Base-by-base conservation (phyloP, 2,113 vertebrate species). In the Dromaius novaehollandiae region DNA sequence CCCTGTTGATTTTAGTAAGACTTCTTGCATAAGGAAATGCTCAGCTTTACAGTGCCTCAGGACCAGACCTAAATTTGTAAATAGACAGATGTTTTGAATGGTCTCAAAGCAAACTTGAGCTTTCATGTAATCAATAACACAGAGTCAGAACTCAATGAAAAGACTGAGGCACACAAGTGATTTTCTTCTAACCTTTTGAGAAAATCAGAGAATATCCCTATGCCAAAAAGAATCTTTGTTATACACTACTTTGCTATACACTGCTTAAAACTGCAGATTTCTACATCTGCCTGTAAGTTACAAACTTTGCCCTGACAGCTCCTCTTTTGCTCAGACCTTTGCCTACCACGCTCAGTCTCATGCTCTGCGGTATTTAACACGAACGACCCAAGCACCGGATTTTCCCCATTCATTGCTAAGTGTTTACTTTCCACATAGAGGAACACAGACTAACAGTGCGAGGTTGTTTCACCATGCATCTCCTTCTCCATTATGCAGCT, bases 401-500 rank as follows among this genome's bases (percentile, higher is more conserved):
- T 51, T 68, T 55, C 84, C 75, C 76, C 78, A 16, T 66, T 91
- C 81, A 28, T 63, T 91, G 48, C 64, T 48, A 38, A 34, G 36
- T 11, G 56, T 73, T 93, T 88, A 60, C 48, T 93, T 81, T 83
- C 77, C 88, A 46, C 2, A 3, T 3, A 89, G 78, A 82, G 77
- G 94, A 93, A 60, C 0, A 1, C 28, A 34, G 90, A 79, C 86
- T 58, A 58, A 63, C 9, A 42, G 75, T 9, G 38, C 64, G 66
- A 82, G 25, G 56, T 70, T 83, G 6, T 86, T 94, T 88, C 83
- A 83, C 51, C 91, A 82, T 65, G 73, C 70, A 81, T 28, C 91
- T 75, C 66, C 66, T 78, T 50, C 68, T 64, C 63, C 78, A 50
- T 40, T 1, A 70, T 20, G 95, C 82, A 24, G 51, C 53, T 92